Evolutionary conservation across 2,888 invertebrate species (phyloP).

Genomic region (Ophraella communa): DNA sequence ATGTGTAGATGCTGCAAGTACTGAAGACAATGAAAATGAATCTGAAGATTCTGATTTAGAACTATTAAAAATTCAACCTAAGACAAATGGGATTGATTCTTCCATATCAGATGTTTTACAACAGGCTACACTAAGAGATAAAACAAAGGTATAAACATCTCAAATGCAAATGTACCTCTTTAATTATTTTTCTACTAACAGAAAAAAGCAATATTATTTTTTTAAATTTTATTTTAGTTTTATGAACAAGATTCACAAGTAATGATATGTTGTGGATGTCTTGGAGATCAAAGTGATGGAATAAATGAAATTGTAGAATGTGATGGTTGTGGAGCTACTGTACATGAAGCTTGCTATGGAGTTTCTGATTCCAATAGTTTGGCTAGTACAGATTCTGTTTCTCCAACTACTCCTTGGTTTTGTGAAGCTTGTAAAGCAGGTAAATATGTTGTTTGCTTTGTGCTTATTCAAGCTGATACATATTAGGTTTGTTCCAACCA

Average conservation of each 20-base stretch:
- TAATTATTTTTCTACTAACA: neutral
- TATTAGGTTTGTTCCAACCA: no score
- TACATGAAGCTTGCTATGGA: constrained; percentile 97
- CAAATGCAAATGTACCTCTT: neutral
- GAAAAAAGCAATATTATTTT: no score
- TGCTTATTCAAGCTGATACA: no score
- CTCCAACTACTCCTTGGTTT: constrained; percentile 98
- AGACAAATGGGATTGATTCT: constrained; percentile 53
- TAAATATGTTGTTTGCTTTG: constrained; percentile 5
- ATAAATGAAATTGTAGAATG: constrained; percentile 97
- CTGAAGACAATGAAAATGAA: constrained; percentile 54
- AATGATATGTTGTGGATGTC: constrained; percentile 89
- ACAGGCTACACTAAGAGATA: constrained; percentile 54
- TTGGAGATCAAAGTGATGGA: constrained; percentile 91
- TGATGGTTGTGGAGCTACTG: constrained; percentile 94
- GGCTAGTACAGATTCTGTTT: constrained; percentile 91
- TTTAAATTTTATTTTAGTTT: no score
- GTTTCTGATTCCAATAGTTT: constrained; percentile 90
- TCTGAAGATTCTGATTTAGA: constrained; percentile 53
- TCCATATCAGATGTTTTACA: constrained; percentile 63
- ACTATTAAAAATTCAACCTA: constrained; percentile 46
- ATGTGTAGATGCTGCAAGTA: constrained; percentile 44
- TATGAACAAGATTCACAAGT: constrained; percentile 65
- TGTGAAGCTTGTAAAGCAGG: constrained; percentile 94
- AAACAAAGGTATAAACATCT: constrained; percentile 35